Percentiles rank a stretch among this genome's conserved stretches.
phyloP scores from a whole-genome alignment of 2,888 invertebrate species.

The Synergus gifuensis region DNA sequence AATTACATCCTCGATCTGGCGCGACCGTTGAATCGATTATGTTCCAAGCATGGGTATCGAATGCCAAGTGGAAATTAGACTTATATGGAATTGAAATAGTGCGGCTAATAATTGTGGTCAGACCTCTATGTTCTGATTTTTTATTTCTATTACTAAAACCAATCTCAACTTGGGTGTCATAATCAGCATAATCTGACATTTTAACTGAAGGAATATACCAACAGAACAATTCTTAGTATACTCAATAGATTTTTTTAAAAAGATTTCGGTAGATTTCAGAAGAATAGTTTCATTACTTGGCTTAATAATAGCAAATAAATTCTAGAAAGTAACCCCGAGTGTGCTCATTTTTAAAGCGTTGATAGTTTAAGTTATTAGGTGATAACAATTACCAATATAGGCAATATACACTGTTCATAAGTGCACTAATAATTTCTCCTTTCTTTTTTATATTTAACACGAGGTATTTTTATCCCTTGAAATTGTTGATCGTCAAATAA shows the following conservation, averaged over 20 bases:
- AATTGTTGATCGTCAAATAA: not conserved
- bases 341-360: no score
- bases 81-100: slow-evolving; percentile 34
- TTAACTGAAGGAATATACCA: not conserved
- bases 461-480: not conserved
- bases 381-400: no score
- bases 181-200: not conserved
- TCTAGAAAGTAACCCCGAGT: slow-evolving; percentile 5
- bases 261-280: not conserved
- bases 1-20: slow-evolving; percentile 27
- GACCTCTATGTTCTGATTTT: not conserved
- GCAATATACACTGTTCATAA: no score
- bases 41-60: slow-evolving; percentile 5
- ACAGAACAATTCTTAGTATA: not conserved
- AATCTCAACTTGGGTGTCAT: not conserved
- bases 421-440: not conserved
- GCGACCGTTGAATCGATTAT: slow-evolving; percentile 36
- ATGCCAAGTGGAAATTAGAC: slow-evolving; percentile 34
- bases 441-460: not conserved
- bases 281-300: slow-evolving; percentile 6
- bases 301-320: slow-evolving; percentile 1
- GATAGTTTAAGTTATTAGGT: no score
- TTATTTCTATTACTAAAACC: not conserved
- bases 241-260: not conserved
- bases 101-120: slow-evolving; percentile 13